These are phyloP conservation scores for Aplochiton taeniatus DNA, from an alignment of 2,797 vertebrate species.

Conservation along the genomic window DNA sequence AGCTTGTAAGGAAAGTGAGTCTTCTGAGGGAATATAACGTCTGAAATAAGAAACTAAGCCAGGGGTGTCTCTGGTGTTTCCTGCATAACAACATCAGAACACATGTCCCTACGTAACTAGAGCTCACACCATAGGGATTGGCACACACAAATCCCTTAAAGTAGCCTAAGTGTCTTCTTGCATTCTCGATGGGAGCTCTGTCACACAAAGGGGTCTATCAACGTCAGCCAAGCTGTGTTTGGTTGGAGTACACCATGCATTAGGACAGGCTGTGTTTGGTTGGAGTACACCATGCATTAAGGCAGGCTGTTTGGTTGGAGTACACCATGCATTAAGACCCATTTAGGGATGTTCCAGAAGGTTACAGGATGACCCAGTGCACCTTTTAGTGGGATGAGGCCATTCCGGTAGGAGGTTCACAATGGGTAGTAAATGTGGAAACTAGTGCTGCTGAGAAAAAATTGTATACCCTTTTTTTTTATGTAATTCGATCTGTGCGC, in stretches of 20 bases:
- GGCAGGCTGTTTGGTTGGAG: neutral
- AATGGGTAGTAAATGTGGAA: no score
- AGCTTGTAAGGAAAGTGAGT: no score
- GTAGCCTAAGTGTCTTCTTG: constrained; percentile 2
- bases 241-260: neutral
- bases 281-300: neutral
- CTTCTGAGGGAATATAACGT: no score
- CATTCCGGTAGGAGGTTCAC: no score
- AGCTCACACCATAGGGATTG: neutral
- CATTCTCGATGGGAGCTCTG: constrained; percentile 10
- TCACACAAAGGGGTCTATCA: neutral
- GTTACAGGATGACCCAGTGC: neutral
- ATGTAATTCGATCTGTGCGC: no score
- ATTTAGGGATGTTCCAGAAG: neutral
- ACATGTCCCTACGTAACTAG: neutral
- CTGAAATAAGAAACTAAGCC: no score
- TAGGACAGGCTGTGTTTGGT: neutral
- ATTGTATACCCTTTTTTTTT: no score
- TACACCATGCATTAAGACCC: neutral
- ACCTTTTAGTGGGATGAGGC: neutral
- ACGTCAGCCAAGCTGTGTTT: neutral
- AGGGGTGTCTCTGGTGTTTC: no score
- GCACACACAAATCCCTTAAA: neutral
- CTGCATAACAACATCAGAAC: neutral
- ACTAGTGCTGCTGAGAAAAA: no score